phyloP scores from a whole-genome alignment of 2,888 invertebrate genomes.

The Pseudeuparius sepicola region DNA sequence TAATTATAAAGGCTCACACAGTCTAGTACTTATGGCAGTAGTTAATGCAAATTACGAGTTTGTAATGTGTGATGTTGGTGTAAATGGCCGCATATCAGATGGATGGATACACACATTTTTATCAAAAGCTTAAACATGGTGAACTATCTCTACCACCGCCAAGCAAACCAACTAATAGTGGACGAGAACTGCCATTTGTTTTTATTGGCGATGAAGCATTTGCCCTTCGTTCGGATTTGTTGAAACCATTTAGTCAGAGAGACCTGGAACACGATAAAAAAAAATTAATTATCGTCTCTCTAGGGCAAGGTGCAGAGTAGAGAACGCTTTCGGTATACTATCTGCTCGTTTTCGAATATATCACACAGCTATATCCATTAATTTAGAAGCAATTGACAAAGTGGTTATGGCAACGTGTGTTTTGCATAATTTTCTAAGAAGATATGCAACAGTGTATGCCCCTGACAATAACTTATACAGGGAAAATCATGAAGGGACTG shows the following conservation, averaged over 20 bases:
- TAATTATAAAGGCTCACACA: conserved; percentile 25
- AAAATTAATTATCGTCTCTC: no score
- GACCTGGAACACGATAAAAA: conserved; percentile 12
- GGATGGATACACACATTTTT: conserved; percentile 14
- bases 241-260: conserved; percentile 17
- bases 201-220: conserved; percentile 20
- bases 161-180: conserved; percentile 5
- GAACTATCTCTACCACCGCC: conserved; percentile 6
- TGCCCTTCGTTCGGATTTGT: conserved; percentile 14
- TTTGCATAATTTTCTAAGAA: conserved; percentile 18
- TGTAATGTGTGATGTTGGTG: conserved; percentile 22
- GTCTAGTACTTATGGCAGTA: conserved; percentile 23
- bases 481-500: conserved; percentile 7
- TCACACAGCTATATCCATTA: no score
- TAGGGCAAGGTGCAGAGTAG: no score
- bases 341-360: no score
- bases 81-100: conserved; percentile 24
- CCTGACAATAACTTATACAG: conserved; percentile 9
- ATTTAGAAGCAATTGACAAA: conserved; percentile 13
- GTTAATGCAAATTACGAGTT: conserved; percentile 23
- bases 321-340: no score
- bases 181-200: conserved; percentile 13
- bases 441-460: conserved; percentile 8
- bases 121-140: conserved; percentile 6
- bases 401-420: conserved; percentile 15